These are phyloP conservation scores for Phenganax subtilis DNA, from an alignment of 92 coral and sea anemone species.

Conservation along the genomic window DNA sequence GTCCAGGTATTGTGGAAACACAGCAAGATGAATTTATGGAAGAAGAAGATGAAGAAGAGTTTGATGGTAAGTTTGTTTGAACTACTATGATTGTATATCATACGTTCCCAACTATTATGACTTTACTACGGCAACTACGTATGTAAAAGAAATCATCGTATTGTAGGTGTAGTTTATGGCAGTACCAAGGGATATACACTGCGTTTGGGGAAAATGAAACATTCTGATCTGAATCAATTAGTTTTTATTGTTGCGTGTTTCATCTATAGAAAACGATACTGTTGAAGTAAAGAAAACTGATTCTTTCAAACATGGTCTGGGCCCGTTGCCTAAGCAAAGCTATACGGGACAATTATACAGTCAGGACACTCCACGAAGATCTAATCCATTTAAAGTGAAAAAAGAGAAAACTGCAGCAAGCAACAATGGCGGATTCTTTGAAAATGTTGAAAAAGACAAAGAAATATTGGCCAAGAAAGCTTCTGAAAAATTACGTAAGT, in stretches of 20 bases:
- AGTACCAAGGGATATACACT: too few relatives aligned
- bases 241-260: not conserved
- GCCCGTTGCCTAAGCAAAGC: constrained; percentile 51
- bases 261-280: not conserved
- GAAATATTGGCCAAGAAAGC: constrained; percentile 50
- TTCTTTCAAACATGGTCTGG: constrained; percentile 43
- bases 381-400: constrained; percentile 81
- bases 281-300: not conserved
- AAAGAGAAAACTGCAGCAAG: constrained; percentile 52
- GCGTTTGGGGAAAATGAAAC: too few relatives aligned
- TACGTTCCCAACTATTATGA: too few relatives aligned
- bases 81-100: too few relatives aligned
- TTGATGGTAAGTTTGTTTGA: not conserved
- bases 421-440: constrained; percentile 72
- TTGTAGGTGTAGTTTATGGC: too few relatives aligned
- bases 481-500: constrained; percentile 62
- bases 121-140: too few relatives aligned
- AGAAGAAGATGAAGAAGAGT: constrained; percentile 26
- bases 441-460: constrained; percentile 83
- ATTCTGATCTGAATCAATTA: too few relatives aligned
- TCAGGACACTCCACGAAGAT: constrained; percentile 66
- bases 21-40: constrained; percentile 39
- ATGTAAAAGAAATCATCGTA: too few relatives aligned
- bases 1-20: constrained; percentile 28
- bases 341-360: constrained; percentile 11